A percentile compares a stretch with the other conserved stretches of the same genome.
Conservation (phyloP, 2,797 vertebrate genomes). For the Macropus fuliginosus region DNA sequence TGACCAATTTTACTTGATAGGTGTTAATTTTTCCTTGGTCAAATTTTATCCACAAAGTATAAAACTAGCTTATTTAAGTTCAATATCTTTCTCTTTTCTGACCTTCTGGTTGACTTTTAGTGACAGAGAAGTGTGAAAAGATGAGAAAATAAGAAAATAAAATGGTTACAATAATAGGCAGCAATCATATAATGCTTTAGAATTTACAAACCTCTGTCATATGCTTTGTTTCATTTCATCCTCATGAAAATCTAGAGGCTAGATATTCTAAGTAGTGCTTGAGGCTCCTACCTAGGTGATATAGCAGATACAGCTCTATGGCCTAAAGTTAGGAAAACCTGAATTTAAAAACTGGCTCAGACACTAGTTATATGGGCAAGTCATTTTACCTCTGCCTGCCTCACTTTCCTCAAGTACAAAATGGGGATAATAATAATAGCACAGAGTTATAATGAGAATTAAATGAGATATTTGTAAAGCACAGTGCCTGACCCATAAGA, state of each 20-base stretch:
- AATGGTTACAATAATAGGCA: not conserved
- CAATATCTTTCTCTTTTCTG: not conserved
- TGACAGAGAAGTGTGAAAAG: constrained; percentile 4
- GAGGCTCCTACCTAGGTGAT: not conserved
- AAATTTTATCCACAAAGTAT: not conserved
- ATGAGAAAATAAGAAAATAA: not conserved
- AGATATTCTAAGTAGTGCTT: not conserved
- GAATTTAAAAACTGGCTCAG: not conserved
- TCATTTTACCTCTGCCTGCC: not conserved
- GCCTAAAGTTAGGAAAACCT: not conserved
- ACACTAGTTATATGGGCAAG: not conserved
- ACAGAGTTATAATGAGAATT: not conserved
- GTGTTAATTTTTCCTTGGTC: not conserved
- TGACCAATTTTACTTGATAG: not conserved
- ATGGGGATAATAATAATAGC: not conserved
- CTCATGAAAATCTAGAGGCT: not conserved
- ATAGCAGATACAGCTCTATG: not conserved
- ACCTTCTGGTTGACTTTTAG: not conserved
- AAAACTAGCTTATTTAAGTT: not conserved
- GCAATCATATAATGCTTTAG: not conserved
- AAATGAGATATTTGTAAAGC: not conserved
- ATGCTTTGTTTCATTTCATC: not conserved
- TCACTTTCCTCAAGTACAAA: not conserved
- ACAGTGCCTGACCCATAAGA: not conserved
- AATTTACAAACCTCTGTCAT: not conserved